phyloP scores from a whole-genome alignment of 2,797 vertebrate genomes.

The Pseudocheirus occidentalis region DNA sequence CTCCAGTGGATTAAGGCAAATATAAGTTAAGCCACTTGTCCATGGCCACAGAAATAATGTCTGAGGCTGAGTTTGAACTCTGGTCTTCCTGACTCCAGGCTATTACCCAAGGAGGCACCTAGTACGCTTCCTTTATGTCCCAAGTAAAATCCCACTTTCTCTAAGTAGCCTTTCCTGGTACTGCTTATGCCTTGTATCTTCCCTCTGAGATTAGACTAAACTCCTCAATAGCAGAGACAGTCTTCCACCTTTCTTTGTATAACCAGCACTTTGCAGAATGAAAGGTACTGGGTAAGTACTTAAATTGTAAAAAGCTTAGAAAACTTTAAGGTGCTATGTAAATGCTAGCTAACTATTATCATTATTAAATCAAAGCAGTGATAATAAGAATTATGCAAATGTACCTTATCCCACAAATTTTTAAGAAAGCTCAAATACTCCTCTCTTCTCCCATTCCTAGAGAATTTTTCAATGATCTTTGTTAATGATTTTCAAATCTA shows the following conservation, averaged over 20 bases:
- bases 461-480: neutral
- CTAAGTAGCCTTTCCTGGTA: neutral
- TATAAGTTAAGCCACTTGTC: neutral
- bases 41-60: neutral
- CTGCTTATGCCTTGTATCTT: neutral
- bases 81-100: neutral
- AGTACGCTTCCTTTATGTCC: neutral
- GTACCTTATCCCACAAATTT: neutral
- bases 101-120: neutral
- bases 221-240: neutral
- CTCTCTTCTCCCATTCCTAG: neutral
- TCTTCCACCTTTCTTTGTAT: neutral
- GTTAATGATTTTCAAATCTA: neutral
- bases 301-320: neutral
- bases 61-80: neutral
- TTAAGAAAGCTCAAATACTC: neutral
- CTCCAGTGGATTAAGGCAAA: neutral
- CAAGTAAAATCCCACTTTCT: neutral
- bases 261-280: no score
- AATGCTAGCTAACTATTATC: neutral
- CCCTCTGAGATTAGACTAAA: no score
- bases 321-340: neutral
- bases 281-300: neutral
- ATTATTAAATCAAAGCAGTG: neutral
- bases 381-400: neutral